phyloP scores from a whole-genome alignment of 2,797 vertebrate species.

The Rhinatrema bivittatum region DNA sequence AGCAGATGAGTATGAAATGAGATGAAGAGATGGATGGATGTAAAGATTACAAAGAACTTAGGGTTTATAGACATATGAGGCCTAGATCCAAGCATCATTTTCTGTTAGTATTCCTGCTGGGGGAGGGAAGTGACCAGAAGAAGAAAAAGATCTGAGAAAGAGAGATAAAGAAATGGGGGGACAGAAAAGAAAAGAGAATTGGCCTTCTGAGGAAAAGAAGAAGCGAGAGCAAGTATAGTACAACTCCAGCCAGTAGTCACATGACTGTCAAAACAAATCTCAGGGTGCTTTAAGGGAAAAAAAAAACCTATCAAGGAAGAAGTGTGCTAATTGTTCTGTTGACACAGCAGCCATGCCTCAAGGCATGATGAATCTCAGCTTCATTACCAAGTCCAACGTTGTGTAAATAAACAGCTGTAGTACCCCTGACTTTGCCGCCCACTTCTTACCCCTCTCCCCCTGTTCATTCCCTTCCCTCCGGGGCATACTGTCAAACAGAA shows the following conservation, averaged over 20 bases:
- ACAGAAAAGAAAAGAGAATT: neutral
- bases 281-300: neutral
- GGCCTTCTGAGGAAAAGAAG: neutral
- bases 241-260: neutral
- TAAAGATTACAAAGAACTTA: too few relatives aligned
- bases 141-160: too few relatives aligned
- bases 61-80: too few relatives aligned
- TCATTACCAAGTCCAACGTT: conserved; percentile 46
- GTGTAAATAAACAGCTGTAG: conserved; percentile 23
- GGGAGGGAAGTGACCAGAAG: too few relatives aligned
- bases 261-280: neutral
- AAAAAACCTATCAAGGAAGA: too few relatives aligned
- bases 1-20: too few relatives aligned
- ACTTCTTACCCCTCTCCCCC: neutral
- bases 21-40: too few relatives aligned
- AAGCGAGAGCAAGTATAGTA: neutral
- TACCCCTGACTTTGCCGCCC: neutral
- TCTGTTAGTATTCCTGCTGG: too few relatives aligned
- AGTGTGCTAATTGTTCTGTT: conserved; percentile 45
- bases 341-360: conserved; percentile 40
- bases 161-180: neutral
- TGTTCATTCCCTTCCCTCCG: neutral
- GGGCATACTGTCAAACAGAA: neutral
- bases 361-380: conserved; percentile 36
- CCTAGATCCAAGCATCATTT: too few relatives aligned